Conservation (phyloP, 2,113 vertebrate genomes). For the Hippocampus guttulatus region DNA sequence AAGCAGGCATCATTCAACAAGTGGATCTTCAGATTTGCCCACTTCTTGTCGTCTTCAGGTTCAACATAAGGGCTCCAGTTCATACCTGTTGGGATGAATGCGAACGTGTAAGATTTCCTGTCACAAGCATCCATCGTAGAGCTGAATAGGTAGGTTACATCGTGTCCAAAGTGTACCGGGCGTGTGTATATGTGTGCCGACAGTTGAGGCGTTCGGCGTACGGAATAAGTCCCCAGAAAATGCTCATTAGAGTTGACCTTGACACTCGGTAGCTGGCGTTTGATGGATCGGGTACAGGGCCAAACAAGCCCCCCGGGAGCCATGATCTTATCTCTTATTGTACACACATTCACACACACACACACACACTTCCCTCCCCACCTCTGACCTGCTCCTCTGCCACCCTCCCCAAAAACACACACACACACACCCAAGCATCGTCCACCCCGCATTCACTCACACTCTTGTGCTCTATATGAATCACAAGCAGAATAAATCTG, state of each 20-base stretch:
- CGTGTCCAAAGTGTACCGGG: slow-evolving; percentile 49
- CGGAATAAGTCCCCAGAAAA: slow-evolving; percentile 80
- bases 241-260: slow-evolving; percentile 98
- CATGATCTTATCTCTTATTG: slow-evolving; percentile 89
- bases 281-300: slow-evolving; percentile 90
- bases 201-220: slow-evolving; percentile 48
- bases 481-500: slow-evolving; percentile 92
- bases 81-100: slow-evolving; percentile 47
- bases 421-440: slow-evolving; percentile 28
- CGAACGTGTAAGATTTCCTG: slow-evolving; percentile 35
- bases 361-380: slow-evolving; percentile 64
- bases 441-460: slow-evolving; percentile 70
- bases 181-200: slow-evolving; percentile 43
- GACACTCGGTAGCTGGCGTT: slow-evolving; percentile 79
- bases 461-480: slow-evolving; percentile 72
- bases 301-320: slow-evolving; percentile 85
- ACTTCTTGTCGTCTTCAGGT: background rate
- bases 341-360: slow-evolving; percentile 85
- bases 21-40: background rate
- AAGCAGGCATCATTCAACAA: background rate
- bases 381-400: slow-evolving; percentile 69
- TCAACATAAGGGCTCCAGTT: background rate
- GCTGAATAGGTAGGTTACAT: slow-evolving; percentile 29
- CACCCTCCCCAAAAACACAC: slow-evolving; percentile 47
- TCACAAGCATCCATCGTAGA: slow-evolving; percentile 50